Evolutionary conservation across 2,888 invertebrate species (phyloP).

Genomic region (Sphaerophoria taeniata): DNA sequence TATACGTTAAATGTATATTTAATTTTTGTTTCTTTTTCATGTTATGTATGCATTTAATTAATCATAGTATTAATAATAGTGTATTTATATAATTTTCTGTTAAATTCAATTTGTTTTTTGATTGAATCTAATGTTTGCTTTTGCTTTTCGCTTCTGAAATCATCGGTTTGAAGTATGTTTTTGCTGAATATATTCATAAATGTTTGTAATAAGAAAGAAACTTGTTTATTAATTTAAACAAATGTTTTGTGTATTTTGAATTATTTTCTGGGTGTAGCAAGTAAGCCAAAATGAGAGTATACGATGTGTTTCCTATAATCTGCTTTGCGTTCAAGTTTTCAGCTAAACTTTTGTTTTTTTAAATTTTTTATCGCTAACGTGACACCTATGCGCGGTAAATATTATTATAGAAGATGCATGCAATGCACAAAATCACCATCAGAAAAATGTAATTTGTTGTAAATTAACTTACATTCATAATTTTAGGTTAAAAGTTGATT

Average conservation of each 20-base stretch:
- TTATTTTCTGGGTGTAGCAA: slow-evolving; percentile 37
- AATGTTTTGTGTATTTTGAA: slow-evolving; percentile 30
- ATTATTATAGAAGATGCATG: slow-evolving; percentile 59
- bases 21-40: slow-evolving; percentile 60
- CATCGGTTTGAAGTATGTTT: slow-evolving; percentile 57
- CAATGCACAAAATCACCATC: slow-evolving; percentile 70
- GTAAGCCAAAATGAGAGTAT: slow-evolving; percentile 55
- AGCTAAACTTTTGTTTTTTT: slow-evolving; percentile 60
- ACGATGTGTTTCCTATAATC: slow-evolving; percentile 59
- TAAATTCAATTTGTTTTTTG: slow-evolving; percentile 54
- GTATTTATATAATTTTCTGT: slow-evolving; percentile 70
- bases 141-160: slow-evolving; percentile 42
- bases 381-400: slow-evolving; percentile 68
- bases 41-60: slow-evolving; percentile 74
- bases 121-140: slow-evolving; percentile 12
- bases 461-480: slow-evolving; percentile 68
- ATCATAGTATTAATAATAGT: slow-evolving; percentile 74
- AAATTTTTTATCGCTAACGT: slow-evolving; percentile 57
- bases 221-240: slow-evolving; percentile 49
- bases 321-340: slow-evolving; percentile 67
- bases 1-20: slow-evolving; percentile 76
- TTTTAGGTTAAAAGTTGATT: slow-evolving; percentile 72
- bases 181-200: slow-evolving; percentile 38
- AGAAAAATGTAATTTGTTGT: slow-evolving; percentile 43
- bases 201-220: slow-evolving; percentile 58